Evolutionary conservation across 1,140 invertebrate species (phyloP).

Genomic region (Drosophila paulistorum): DNA sequence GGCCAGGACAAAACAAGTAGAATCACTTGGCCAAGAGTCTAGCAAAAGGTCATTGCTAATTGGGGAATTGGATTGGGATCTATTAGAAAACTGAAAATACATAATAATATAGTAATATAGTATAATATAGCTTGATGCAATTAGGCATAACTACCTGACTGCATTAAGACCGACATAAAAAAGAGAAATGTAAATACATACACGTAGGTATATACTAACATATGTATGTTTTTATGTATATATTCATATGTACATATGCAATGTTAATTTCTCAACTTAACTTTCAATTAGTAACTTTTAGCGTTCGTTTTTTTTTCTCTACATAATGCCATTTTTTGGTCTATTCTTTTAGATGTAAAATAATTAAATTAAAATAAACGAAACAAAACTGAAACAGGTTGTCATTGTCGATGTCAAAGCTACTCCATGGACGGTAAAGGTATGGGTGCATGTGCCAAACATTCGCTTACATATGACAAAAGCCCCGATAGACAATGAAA

Average conservation of each 20-base stretch:
- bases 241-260: too few relatives aligned
- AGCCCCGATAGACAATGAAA: conserved; percentile 18
- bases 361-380: conserved; percentile 72
- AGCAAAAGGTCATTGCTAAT: conserved; percentile 38
- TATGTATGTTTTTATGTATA: too few relatives aligned
- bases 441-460: conserved; percentile 2
- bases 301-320: too few relatives aligned
- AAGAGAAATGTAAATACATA: too few relatives aligned
- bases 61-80: not conserved
- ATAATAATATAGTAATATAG: not conserved
- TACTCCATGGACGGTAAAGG: not conserved
- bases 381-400: conserved; percentile 42
- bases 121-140: too few relatives aligned
- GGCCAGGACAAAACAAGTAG: conserved; percentile 26
- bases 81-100: not conserved
- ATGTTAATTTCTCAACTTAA: too few relatives aligned
- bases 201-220: too few relatives aligned
- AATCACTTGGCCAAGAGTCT: conserved; percentile 74
- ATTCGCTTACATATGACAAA: conserved; percentile 17
- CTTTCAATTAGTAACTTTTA: too few relatives aligned
- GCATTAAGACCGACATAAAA: too few relatives aligned
- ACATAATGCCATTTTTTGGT: not conserved
- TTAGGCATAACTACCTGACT: too few relatives aligned
- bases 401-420: conserved; percentile 28
- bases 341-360: conserved; percentile 42